Base-by-base conservation (phyloP, 2,113 vertebrate genomes). In the Vireo altiloquus region DNA sequence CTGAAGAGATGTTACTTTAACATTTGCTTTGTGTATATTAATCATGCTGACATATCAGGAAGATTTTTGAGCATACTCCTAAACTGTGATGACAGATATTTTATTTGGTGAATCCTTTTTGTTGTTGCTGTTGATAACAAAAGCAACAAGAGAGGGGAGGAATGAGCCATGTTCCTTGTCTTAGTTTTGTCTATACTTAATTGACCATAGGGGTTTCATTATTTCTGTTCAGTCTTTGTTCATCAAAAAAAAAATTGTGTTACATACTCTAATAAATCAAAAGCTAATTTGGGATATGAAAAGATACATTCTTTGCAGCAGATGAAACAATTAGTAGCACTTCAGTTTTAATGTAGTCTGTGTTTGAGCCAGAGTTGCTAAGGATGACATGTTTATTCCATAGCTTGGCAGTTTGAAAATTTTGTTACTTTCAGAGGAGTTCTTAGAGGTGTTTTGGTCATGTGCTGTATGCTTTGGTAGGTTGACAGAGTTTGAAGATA, bases 401-500 rank as follows among this genome's bases (percentile, higher is more conserved):
- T 46, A 65, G 82, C 22, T 68, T 81, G 35, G 12, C 72, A 82
- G 56, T 69, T 60, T 68, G 69, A 17, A 22, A 42, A 40, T 82
- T 83, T 68, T 79, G 30, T 81, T 82, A 28, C 33, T 90, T 88
- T 70, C 89, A 66, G 33, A 60, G 17, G 40, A 56, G 35, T 65
- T 78, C n/a, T 71, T 90, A 21, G 49, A 57, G 66, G 42, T 82
- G 27, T 69, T 81, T 28, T 66, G 37, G 66, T 92, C 81, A 95
- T 37, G 31, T 87, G 24, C 28, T 82, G 19, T 93, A 7, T 82
- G 57, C 84, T 90, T 89, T 96, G 78, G 49, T 78, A 99, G 99
- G 96, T 97, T 99, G 94, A 98, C 95, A 0, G 99, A 99, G 92
- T 99, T 99, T 87, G 99, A 99, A 95, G 98, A 99, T 91, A 99